A percentile compares a stretch with the other conserved stretches of the same genome.
These are phyloP conservation scores for Eupristina koningsbergeri DNA, from an alignment of 1,140 invertebrate species.

Conservation along the genomic window DNA sequence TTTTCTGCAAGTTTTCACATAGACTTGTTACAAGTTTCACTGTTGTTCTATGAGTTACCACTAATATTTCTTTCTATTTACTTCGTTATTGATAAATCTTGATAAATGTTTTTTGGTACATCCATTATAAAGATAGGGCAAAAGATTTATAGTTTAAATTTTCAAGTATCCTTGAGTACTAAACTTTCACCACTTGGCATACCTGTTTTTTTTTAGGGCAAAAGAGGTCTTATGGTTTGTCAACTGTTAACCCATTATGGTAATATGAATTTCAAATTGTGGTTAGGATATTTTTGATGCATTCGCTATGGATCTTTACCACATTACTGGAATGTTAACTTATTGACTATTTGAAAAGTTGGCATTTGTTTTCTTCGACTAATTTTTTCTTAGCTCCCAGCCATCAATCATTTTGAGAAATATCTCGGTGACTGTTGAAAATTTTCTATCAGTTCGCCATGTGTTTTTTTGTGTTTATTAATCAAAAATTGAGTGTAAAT, in stretches of 20 bases:
- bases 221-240: neutral
- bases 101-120: neutral
- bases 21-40: neutral
- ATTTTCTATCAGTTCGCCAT: too few relatives aligned
- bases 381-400: neutral
- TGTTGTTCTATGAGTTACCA: neutral
- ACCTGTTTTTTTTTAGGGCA: neutral
- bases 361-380: neutral
- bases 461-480: too few relatives aligned
- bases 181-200: neutral
- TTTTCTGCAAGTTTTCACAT: neutral
- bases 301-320: too few relatives aligned
- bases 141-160: neutral
- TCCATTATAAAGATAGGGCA: neutral
- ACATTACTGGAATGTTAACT: neutral
- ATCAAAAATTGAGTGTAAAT: too few relatives aligned
- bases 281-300: neutral
- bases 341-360: neutral
- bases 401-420: too few relatives aligned
- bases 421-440: too few relatives aligned
- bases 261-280: neutral
- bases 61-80: neutral
- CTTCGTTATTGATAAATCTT: neutral
- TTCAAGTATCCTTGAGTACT: neutral
- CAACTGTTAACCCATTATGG: neutral